phyloP scores from a whole-genome alignment of 2,888 invertebrate genomes.

The Endomychus coccineus region DNA sequence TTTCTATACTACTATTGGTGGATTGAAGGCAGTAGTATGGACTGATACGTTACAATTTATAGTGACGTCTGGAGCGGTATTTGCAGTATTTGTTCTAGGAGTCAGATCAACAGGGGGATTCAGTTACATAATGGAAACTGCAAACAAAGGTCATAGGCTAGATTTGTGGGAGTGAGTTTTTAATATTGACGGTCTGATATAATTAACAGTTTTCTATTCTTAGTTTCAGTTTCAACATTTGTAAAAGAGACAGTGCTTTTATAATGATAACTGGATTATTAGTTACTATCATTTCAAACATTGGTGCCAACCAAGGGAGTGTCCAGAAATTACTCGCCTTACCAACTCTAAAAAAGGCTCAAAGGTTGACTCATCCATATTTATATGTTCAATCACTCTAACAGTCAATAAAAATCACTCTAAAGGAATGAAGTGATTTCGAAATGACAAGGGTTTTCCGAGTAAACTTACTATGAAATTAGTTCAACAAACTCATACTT shows the following conservation, averaged over 20 bases:
- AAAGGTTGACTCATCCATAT: too few relatives aligned
- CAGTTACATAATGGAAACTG: constrained; percentile 50
- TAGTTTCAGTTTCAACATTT: too few relatives aligned
- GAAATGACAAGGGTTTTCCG: too few relatives aligned
- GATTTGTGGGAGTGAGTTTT: constrained; percentile 59
- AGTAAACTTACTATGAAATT: too few relatives aligned
- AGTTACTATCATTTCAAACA: constrained; percentile 19
- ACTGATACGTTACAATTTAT: constrained; percentile 55
- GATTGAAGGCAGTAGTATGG: constrained; percentile 60
- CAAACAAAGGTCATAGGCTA: constrained; percentile 50
- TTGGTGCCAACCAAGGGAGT: constrained; percentile 40
- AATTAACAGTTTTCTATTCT: constrained; percentile 24
- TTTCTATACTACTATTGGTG: constrained; percentile 67
- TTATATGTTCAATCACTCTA: too few relatives aligned
- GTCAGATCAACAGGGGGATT: constrained; percentile 51
- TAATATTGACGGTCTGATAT: constrained; percentile 42
- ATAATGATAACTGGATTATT: constrained; percentile 27
- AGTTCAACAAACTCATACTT: too few relatives aligned
- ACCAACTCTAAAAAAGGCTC: constrained; percentile 16
- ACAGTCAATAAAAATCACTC: too few relatives aligned
- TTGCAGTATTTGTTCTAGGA: constrained; percentile 53
- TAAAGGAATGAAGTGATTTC: too few relatives aligned
- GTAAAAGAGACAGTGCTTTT: too few relatives aligned
- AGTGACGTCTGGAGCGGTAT: constrained; percentile 48
- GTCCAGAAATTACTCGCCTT: constrained; percentile 37